Evolutionary conservation across 2,888 invertebrate genomes (phyloP).

Genomic region (Heliconius sara): DNA sequence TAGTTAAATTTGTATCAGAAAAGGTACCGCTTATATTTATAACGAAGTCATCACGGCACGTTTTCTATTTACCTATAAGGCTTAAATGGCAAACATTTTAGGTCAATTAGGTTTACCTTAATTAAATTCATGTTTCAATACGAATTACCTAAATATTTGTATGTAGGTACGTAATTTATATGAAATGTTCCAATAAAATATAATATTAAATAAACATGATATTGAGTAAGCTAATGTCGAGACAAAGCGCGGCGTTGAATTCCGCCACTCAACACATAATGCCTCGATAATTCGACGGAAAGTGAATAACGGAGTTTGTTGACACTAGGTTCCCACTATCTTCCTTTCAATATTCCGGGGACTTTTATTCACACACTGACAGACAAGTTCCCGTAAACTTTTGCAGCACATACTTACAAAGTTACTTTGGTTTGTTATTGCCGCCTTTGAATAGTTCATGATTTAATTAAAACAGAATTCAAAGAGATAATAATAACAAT

Average conservation of each 20-base stretch:
- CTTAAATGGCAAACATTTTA: constrained; percentile 25
- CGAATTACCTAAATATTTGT: background rate
- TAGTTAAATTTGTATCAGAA: constrained; percentile 17
- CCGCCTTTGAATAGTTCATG: constrained; percentile 69
- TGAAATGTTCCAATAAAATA: background rate
- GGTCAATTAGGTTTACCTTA: constrained; percentile 22
- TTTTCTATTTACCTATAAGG: constrained; percentile 20
- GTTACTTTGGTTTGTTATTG: constrained; percentile 27
- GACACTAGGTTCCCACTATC: background rate
- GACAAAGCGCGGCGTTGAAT: background rate
- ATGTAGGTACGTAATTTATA: background rate
- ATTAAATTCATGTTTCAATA: background rate
- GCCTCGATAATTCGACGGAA: too few species aligned
- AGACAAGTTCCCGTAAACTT: constrained; percentile 21
- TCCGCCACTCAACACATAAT: too few species aligned
- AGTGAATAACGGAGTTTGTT: too few species aligned
- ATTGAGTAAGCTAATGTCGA: too few species aligned
- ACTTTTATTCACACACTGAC: constrained; percentile 3
- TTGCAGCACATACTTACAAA: constrained; percentile 26
- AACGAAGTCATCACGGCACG: constrained; percentile 2
- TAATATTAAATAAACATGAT: background rate
- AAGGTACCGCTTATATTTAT: constrained; percentile 1
- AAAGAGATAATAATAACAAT: constrained; percentile 42
- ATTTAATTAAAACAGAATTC: constrained; percentile 71
- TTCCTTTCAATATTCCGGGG: background rate